A percentile compares a stretch with the other conserved stretches of the same genome.
Evolutionary conservation across 2,113 vertebrate genomes (phyloP).

Genomic region (Cyprinodon brontotheroides): DNA sequence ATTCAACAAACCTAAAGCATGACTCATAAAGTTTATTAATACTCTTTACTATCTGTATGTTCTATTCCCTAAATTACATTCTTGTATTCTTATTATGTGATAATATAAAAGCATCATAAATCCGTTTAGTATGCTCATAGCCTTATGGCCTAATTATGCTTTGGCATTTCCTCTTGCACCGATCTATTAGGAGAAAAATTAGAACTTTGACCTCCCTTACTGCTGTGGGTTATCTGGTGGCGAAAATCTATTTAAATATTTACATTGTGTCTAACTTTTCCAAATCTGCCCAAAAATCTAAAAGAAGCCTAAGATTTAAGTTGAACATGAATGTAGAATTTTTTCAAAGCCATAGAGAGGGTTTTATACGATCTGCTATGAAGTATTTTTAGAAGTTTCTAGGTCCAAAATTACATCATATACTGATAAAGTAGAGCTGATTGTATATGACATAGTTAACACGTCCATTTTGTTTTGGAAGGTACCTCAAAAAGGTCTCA

Average conservation of each 20-base stretch:
- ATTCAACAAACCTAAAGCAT: background rate
- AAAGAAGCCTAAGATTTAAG: background rate
- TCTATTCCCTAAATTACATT: slow-evolving; percentile 16
- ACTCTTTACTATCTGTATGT: background rate
- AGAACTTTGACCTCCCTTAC: background rate
- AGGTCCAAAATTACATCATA: too few species aligned
- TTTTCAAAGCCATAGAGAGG: background rate
- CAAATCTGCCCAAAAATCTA: background rate
- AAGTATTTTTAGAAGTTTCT: background rate
- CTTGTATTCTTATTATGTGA: slow-evolving; percentile 1
- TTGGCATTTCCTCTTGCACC: slow-evolving; percentile 18
- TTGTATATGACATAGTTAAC: too few species aligned
- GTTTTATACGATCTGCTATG: background rate
- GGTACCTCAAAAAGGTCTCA: too few species aligned
- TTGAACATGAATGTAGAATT: background rate
- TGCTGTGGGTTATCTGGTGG: background rate
- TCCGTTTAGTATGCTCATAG: background rate
- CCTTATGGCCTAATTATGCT: slow-evolving; percentile 11
- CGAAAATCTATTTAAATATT: background rate
- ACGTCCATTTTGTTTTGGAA: too few species aligned
- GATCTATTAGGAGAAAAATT: slow-evolving; percentile 1
- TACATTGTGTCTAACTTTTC: background rate
- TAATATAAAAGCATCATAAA: slow-evolving; percentile 1
- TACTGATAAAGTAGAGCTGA: too few species aligned
- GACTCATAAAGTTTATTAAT: slow-evolving; percentile 4